These are phyloP conservation scores for Achroia grisella DNA, from an alignment of 1,140 invertebrate genomes.

Conservation along the genomic window DNA sequence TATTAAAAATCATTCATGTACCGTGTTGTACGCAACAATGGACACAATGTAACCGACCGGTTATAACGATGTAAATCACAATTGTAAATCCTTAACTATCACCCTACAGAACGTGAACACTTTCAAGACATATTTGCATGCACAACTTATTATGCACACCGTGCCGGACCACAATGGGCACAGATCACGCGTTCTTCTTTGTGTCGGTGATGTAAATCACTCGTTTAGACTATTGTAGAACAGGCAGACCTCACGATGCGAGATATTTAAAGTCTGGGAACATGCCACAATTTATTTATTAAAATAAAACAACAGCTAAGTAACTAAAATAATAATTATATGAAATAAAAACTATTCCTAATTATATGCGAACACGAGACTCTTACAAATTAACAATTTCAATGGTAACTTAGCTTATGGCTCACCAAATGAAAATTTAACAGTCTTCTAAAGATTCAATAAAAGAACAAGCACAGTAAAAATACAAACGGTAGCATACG, in stretches of 20 bases:
- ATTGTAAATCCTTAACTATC: slow-evolving; percentile 7
- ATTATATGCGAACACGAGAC: background rate
- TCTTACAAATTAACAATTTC: background rate
- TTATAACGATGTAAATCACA: slow-evolving; percentile 7
- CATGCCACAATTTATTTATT: slow-evolving; percentile 3
- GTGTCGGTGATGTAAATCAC: slow-evolving; percentile 32
- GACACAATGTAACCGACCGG: background rate
- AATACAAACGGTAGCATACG: too few relatives aligned
- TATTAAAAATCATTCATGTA: too few relatives aligned
- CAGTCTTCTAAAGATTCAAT: too few relatives aligned
- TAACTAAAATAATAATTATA: background rate
- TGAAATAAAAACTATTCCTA: background rate
- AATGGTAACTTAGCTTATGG: too few relatives aligned
- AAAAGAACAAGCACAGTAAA: too few relatives aligned
- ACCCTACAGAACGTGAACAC: slow-evolving; percentile 6
- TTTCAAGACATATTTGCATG: slow-evolving; percentile 7
- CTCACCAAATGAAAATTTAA: too few relatives aligned
- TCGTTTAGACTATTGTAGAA: slow-evolving; percentile 16
- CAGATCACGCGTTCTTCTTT: slow-evolving; percentile 18
- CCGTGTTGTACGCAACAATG: too few relatives aligned
- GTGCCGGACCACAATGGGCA: slow-evolving; percentile 26
- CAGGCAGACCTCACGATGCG: slow-evolving; percentile 7
- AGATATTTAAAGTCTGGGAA: slow-evolving; percentile 1
- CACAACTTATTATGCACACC: slow-evolving; percentile 7
- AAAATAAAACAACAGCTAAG: slow-evolving; percentile 3